Conservation (phyloP, 2,113 vertebrate species). For the Triplophysa siluroides region DNA sequence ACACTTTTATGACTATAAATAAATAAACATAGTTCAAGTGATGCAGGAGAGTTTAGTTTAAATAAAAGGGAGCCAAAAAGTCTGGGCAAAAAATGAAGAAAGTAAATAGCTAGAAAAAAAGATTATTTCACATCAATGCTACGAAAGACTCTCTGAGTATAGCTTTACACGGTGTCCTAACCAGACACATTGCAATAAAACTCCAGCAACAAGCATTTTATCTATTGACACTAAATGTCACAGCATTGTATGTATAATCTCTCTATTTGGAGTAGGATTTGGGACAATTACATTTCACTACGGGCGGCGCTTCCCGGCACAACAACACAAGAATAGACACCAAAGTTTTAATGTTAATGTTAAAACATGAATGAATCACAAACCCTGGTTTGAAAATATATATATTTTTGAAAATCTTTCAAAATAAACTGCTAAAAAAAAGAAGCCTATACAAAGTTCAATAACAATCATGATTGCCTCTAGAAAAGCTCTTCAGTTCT, state of each 20-base stretch:
- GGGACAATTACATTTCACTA: too few species aligned
- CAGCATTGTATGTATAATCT: too few species aligned
- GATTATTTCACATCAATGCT: conserved; percentile 44
- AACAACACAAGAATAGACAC: too few species aligned
- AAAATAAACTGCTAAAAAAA: not conserved
- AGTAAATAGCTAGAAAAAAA: not conserved
- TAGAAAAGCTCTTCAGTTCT: conserved; percentile 54
- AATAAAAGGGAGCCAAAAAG: not conserved
- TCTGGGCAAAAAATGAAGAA: not conserved
- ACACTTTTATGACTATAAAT: conserved; percentile 49
- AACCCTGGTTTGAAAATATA: not conserved
- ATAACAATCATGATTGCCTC: conserved; percentile 37
- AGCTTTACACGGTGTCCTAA: too few species aligned
- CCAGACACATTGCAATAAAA: too few species aligned
- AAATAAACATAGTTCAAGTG: conserved; percentile 50
- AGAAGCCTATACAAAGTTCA: not conserved
- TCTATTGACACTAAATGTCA: too few species aligned
- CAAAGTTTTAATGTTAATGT: too few species aligned
- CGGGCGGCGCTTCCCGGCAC: too few species aligned
- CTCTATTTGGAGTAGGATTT: too few species aligned
- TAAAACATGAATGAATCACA: not conserved
- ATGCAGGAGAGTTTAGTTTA: conserved; percentile 1
- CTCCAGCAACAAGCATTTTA: too few species aligned
- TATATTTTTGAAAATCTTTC: too few species aligned
- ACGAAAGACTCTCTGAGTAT: conserved; percentile 33